A percentile compares a stretch with the other conserved stretches of the same genome.
Conservation (phyloP, 2,797 vertebrate genomes). For the Gouania willdenowi region DNA sequence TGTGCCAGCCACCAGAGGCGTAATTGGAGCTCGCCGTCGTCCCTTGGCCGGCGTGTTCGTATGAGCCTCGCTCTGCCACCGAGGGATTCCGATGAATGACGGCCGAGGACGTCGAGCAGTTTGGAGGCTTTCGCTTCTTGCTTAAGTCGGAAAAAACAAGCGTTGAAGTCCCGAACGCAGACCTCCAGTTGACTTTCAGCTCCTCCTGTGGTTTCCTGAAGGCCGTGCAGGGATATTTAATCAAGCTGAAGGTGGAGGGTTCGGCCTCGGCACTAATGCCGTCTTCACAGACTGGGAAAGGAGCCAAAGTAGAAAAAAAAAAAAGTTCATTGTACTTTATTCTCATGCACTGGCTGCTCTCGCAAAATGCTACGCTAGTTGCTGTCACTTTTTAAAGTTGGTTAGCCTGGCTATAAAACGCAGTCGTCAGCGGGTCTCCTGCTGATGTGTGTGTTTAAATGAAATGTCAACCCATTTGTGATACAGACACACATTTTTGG, state of each 20-base stretch:
- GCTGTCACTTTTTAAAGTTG: too few species aligned
- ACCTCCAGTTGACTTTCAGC: constrained; percentile 87
- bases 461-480: too few species aligned
- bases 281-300: constrained; percentile 59
- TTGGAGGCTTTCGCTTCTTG: constrained; percentile 54
- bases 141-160: constrained; percentile 84
- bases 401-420: too few species aligned
- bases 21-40: constrained; percentile 72
- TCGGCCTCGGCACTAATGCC: constrained; percentile 48
- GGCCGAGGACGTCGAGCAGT: constrained; percentile 43
- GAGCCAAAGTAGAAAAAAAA: constrained; percentile 35
- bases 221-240: constrained; percentile 85
- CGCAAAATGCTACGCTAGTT: too few species aligned
- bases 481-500: too few species aligned
- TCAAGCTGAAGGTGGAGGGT: constrained; percentile 61
- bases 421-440: too few species aligned
- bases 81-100: constrained; percentile 65
- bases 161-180: constrained; percentile 85
- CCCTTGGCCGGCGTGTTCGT: constrained; percentile 57
- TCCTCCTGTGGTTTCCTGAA: constrained; percentile 82
- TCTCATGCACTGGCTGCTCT: constrained; percentile 24
- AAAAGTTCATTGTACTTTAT: constrained; percentile 39
- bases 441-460: constrained; percentile 12
- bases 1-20: constrained; percentile 70
- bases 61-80: constrained; percentile 54